A percentile compares a stretch with the other conserved stretches of the same genome.
Conservation (phyloP, 2,888 invertebrate genomes). For the Seladonia tumulorum region DNA sequence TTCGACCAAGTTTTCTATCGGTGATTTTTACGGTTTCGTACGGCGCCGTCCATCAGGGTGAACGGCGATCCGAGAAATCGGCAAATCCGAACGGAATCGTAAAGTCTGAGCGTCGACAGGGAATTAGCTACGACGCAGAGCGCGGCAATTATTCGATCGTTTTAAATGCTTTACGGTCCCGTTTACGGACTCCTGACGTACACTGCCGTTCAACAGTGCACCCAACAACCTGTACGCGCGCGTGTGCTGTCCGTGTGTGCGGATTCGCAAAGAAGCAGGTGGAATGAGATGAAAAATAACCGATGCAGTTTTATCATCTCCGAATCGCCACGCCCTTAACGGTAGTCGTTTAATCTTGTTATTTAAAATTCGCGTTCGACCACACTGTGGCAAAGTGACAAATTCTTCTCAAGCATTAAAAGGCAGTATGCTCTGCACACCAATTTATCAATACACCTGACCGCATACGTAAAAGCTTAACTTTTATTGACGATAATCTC, state of each 20-base stretch:
- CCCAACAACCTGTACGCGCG: neutral
- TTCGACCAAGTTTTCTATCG: slow-evolving; percentile 48
- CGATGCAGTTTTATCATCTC: neutral
- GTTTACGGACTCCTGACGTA: slow-evolving; percentile 8
- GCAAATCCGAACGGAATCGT: slow-evolving; percentile 42
- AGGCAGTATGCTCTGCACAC: neutral
- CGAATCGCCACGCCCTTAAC: neutral
- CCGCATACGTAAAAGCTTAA: no score
- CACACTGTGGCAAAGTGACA: neutral
- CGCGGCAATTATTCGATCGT: slow-evolving; percentile 41
- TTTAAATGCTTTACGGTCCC: slow-evolving; percentile 40
- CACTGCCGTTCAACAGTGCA: neutral
- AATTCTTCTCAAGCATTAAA: neutral
- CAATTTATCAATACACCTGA: no score
- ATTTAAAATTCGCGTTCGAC: neutral
- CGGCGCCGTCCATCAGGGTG: slow-evolving; percentile 29
- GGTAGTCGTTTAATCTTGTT: neutral
- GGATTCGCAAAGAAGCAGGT: neutral
- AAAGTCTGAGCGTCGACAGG: slow-evolving; percentile 24
- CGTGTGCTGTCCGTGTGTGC: neutral
- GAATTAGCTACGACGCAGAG: slow-evolving; percentile 44
- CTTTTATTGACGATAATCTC: no score
- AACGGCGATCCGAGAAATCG: slow-evolving; percentile 53
- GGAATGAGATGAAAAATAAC: neutral
- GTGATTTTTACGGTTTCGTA: slow-evolving; percentile 53